Percentiles rank a stretch among this genome's conserved stretches.
These are phyloP conservation scores for Lanius collurio DNA, from an alignment of 2,113 vertebrate species.

Conservation along the genomic window DNA sequence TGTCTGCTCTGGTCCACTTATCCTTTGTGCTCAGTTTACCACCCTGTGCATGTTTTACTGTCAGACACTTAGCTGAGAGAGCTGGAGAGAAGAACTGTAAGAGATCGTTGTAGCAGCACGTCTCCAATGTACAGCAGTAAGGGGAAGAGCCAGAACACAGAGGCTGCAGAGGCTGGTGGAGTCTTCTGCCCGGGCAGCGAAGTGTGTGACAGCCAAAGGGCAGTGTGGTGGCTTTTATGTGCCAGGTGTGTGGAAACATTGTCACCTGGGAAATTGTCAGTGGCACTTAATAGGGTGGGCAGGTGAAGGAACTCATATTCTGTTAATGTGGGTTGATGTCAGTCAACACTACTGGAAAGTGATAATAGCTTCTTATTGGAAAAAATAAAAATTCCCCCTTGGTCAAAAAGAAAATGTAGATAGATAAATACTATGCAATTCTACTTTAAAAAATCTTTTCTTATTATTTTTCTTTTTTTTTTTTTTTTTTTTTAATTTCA, in stretches of 20 bases:
- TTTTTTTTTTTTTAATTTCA: not conserved
- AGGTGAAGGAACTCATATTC: not conserved
- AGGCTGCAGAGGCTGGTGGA: not conserved
- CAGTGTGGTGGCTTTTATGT: accelerated
- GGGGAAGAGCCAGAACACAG: not conserved
- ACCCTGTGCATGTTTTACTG: not conserved
- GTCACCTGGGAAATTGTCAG: not conserved
- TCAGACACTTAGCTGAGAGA: not conserved
- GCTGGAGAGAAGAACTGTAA: not conserved
- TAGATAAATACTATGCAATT: not conserved
- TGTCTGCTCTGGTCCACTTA: not conserved
- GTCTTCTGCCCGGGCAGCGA: not conserved
- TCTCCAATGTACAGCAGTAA: not conserved
- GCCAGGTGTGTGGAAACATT: accelerated
- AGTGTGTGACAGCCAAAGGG: not conserved
- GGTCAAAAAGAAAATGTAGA: not conserved
- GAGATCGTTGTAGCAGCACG: accelerated
- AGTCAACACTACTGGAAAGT: not conserved
- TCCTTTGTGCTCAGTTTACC: not conserved
- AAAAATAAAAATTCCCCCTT: not conserved
- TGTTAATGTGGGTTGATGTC: not conserved
- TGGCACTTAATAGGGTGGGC: not conserved
- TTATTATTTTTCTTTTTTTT: not conserved
- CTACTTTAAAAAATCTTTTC: not conserved
- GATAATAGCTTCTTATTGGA: not conserved